Base-by-base conservation (phyloP, 1,140 invertebrate genomes). In the Drosophila sp. region DNA sequence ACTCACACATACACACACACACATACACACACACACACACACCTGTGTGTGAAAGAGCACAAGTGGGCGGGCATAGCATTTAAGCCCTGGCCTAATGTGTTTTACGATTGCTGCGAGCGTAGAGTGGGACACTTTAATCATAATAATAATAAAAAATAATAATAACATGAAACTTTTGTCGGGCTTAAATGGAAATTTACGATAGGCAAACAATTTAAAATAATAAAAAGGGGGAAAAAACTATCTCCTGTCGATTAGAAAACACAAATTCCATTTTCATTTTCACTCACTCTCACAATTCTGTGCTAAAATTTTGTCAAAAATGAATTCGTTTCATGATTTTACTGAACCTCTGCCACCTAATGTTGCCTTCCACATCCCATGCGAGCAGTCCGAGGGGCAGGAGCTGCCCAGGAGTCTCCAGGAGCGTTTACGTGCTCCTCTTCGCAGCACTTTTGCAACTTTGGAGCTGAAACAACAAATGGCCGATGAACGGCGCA, bases 71-170 rank as follows among this genome's bases (percentile, higher is more conserved):
- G 55, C 25, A 27, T 27, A 25, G 3, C 23, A 50, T 17, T 50
- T 50, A 50, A 50, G 44, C 25, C 44, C 44, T 25, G 25, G 25
- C 44, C 44, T 77, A 89, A 89, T 86, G 76, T 87, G 67, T 79
- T 76, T 75, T 75, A 71, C 60, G 60, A 35, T 44, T 58, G 66
- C 29, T 57, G 17, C 17, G 30, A 56, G 35, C 4, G 55, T 40
- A 68, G 63, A 32, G 71, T 69, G 57, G 56, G 40, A 27, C 87
- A 87, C 84, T 89, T 87, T 89, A 83, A 87, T 87, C 83, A 89
- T 87, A 83, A 87, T 87, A 89, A 86, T 87, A 86, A 82, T 76
- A 86, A 67, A 80, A 44, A 79, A 87, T 87, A 82, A 86, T 86
- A 87, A 86, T 87, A 86, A 81, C 79, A 86, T 69, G 77, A 50